Evolutionary conservation across 2,113 vertebrate genomes (phyloP), one percentile per base, ranked within the genome.

Genomic region (Platycercus adscitus): DNA sequence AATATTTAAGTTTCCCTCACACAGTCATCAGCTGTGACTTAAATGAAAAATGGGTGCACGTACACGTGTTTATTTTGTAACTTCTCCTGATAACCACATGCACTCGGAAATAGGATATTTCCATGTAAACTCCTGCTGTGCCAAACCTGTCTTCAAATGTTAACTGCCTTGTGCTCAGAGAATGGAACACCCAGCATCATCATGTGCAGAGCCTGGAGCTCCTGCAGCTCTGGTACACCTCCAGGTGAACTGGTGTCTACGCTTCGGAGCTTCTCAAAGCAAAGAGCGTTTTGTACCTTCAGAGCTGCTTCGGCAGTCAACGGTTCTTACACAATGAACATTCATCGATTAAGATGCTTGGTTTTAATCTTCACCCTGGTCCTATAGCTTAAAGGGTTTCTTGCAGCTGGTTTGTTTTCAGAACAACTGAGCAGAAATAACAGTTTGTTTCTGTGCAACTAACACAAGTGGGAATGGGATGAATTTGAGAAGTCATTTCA

Each of bases 171-270:
- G 6, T 35, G 16, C 16, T 39, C 33, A 69, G 60, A 44, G 35
- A 41, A 33, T 0, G 2, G 55, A 33, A 64, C 20, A 14, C 6
- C 21, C 50, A n/a, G 17, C 28, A 80, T 3, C 35, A 50, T 1
- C 13, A 18, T 0, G 0, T 0, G 1, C 6, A 1, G 23, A 52
- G 33, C 2, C 17, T 2, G 2, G 23, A 49, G 56, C 37, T 63
- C 23, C 56, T 43, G 29, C 5, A 15, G 20, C 39, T 39, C 55
- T n/a, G 23, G n/a, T 0, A 43, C 13, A 33, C 16, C 39, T 53
- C 11, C 2, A 9, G 31, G 26, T 5, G 33, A 75, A 31, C 35
- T 5, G 23, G 19, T n/a, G 41, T 6, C 75, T 29, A 2, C 9
- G 6, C 43, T 7, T 1, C 3, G 58, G 65, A 37, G 7, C 13